These are phyloP conservation scores for Xanthia icteritia DNA, from an alignment of 2,888 invertebrate genomes.

Conservation along the genomic window DNA sequence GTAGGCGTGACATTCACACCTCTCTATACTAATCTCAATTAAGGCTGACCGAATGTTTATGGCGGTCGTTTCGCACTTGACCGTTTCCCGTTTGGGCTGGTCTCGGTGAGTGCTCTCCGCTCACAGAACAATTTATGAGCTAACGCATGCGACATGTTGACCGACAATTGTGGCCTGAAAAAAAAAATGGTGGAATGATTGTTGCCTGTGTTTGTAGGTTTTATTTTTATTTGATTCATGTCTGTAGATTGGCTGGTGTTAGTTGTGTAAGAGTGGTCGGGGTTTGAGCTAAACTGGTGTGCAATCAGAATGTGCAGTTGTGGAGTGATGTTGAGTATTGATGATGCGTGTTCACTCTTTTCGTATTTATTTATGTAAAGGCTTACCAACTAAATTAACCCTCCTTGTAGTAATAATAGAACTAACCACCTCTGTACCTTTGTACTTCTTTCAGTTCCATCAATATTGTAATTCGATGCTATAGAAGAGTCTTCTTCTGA, in stretches of 20 bases:
- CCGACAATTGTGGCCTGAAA: conserved; percentile 37
- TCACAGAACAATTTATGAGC: conserved; percentile 61
- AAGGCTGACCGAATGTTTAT: conserved; percentile 61
- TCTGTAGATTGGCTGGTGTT: conserved; percentile 1
- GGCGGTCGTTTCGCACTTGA: conserved; percentile 67
- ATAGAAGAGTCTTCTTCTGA: not conserved
- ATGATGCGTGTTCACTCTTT: no score
- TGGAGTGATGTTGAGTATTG: not conserved
- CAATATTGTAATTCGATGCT: not conserved
- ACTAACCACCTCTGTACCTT: no score
- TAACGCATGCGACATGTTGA: conserved; percentile 39
- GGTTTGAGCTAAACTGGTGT: not conserved
- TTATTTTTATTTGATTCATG: not conserved
- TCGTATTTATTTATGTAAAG: not conserved
- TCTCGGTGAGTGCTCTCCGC: conserved; percentile 50
- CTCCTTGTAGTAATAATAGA: no score
- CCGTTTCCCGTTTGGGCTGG: conserved; percentile 60
- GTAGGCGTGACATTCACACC: conserved; percentile 60
- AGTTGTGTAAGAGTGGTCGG: not conserved
- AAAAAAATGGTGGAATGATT: conserved; percentile 43
- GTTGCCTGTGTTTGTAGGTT: conserved; percentile 5
- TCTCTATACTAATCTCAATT: conserved; percentile 65
- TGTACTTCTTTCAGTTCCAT: not conserved
- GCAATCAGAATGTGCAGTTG: not conserved
- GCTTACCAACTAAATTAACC: no score